Evolutionary conservation across 1,140 invertebrate genomes (phyloP).

Genomic region (Drosophila tropicalis): DNA sequence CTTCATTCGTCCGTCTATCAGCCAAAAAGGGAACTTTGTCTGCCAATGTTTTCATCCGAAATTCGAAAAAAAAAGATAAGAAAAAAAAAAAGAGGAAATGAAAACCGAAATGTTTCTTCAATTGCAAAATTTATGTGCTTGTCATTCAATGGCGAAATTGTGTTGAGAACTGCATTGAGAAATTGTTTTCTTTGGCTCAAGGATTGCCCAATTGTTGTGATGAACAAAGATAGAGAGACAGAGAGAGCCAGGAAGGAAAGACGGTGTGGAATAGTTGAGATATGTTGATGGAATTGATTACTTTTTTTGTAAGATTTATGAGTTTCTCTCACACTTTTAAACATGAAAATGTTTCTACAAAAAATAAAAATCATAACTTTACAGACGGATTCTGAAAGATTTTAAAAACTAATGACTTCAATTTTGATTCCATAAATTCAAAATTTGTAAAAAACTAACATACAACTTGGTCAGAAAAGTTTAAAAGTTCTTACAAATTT

Average conservation of each 20-base stretch:
- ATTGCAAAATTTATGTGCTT: conserved; percentile 75
- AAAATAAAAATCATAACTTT: too few relatives aligned
- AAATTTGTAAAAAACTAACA: too few relatives aligned
- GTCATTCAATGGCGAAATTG: conserved; percentile 64
- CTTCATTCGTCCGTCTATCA: conserved; percentile 15
- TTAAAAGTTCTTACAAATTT: too few relatives aligned
- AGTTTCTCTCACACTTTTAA: background rate
- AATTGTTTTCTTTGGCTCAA: conserved; percentile 58
- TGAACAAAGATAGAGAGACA: conserved; percentile 18
- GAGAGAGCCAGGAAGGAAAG: background rate
- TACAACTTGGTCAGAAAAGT: too few relatives aligned
- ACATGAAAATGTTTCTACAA: too few relatives aligned
- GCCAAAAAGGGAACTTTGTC: conserved; percentile 46
- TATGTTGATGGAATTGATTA: conserved; percentile 12
- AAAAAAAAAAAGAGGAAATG: conserved; percentile 1
- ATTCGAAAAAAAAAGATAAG: background rate
- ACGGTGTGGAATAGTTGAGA: background rate
- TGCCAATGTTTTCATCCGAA: conserved; percentile 31
- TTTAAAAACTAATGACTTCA: too few relatives aligned
- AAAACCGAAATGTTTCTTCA: conserved; percentile 32
- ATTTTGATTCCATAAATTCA: too few relatives aligned
- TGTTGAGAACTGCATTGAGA: conserved; percentile 66
- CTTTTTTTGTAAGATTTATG: conserved; percentile 10
- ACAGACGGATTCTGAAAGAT: too few relatives aligned
- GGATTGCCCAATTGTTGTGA: conserved; percentile 48